A percentile compares a stretch with the other conserved stretches of the same genome.
Evolutionary conservation across 2,888 invertebrate species (phyloP).

Genomic region (Chydorus sphaericus): DNA sequence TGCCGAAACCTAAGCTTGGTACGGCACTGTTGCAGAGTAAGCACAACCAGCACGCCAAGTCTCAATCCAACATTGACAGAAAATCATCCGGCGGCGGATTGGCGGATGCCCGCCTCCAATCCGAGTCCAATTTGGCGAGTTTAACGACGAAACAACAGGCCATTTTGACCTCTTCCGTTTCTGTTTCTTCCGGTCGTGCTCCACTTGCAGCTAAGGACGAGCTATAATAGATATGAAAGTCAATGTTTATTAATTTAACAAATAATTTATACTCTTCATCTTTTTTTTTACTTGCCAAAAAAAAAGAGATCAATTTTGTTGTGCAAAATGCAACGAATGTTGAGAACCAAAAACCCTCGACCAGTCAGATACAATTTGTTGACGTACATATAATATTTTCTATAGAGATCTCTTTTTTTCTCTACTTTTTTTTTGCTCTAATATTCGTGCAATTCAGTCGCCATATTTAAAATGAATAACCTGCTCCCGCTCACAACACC

Average conservation of each 20-base stretch:
- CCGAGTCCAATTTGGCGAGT: slow-evolving; percentile 1
- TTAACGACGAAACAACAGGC: too few relatives aligned
- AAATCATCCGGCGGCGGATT: background rate
- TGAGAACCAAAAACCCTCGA: too few relatives aligned
- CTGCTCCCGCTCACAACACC: too few relatives aligned
- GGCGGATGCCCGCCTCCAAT: background rate
- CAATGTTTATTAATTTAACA: background rate
- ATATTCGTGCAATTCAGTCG: too few relatives aligned
- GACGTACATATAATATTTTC: too few relatives aligned
- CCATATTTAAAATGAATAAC: too few relatives aligned
- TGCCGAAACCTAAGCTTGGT: slow-evolving; percentile 2
- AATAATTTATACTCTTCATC: background rate
- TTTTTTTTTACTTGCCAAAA: background rate
- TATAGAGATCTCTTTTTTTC: too few relatives aligned
- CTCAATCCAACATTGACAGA: slow-evolving; percentile 51
- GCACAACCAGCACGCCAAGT: slow-evolving; percentile 42
- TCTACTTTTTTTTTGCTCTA: too few relatives aligned
- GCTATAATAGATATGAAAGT: background rate
- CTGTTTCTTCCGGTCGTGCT: slow-evolving; percentile 11
- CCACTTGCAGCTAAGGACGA: slow-evolving; percentile 14
- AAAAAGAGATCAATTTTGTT: background rate
- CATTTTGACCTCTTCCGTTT: slow-evolving; percentile 2
- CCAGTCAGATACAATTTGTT: too few relatives aligned
- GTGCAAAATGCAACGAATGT: too few relatives aligned
- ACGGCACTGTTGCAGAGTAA: background rate